These are phyloP conservation scores for Acinonyx jubatus DNA, from an alignment of 2,113 vertebrate genomes.

Conservation along the genomic window DNA sequence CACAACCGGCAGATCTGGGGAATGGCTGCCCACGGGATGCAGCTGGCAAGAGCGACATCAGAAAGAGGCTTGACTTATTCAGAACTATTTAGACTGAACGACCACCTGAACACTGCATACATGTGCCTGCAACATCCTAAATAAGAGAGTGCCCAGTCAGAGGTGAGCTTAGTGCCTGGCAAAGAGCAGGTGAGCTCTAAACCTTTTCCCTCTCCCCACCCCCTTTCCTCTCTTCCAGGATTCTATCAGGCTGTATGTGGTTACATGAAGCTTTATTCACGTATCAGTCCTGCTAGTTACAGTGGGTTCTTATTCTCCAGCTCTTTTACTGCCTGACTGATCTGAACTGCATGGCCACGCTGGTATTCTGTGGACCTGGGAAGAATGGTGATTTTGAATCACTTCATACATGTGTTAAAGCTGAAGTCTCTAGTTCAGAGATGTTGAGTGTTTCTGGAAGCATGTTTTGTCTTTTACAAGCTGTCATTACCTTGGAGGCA, in stretches of 20 bases:
- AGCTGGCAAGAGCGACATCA: not conserved
- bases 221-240: not conserved
- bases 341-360: not conserved
- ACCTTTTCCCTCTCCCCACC: too few species aligned
- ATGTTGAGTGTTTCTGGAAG: not conserved
- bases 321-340: not conserved
- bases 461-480: not conserved
- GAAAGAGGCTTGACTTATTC: not conserved
- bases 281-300: not conserved
- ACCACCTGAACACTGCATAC: not conserved
- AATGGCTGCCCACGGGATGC: not conserved
- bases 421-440: not conserved
- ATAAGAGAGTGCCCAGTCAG: not conserved
- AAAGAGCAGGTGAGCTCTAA: not conserved
- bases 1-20: not conserved
- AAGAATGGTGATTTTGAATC: not conserved
- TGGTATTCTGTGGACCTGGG: not conserved
- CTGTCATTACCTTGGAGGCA: not conserved
- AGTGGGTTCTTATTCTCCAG: not conserved
- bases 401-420: not conserved
- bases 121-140: not conserved
- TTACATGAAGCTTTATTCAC: not conserved
- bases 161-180: not conserved
- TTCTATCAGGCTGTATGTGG: not conserved
- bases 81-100: not conserved